Evolutionary conservation across 2,113 vertebrate species (phyloP), one percentile per base, ranked within the genome.

Genomic region (Labeo catla): DNA sequence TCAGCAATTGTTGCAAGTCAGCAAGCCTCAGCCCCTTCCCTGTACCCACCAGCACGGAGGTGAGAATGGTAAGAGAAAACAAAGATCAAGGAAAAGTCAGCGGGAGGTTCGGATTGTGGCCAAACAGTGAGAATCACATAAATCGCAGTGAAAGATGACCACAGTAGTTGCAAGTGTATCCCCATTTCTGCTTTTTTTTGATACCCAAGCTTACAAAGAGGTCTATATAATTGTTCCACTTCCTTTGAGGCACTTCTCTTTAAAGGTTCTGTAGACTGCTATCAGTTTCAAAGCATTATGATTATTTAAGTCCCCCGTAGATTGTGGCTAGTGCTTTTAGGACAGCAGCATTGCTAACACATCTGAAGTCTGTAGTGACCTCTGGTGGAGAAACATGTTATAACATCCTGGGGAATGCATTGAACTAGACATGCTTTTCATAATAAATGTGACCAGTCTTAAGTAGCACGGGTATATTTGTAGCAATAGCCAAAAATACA

Each of bases 1-100:
- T 97, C 98, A 92, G 97, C 98, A 93, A 98, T 99, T 82, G 97
- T 99, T 49, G 97, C 97, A 93, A 97, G 96, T 94, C 96, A 96
- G 92, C 96, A 97, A 92, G 95, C 96, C 91, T 94, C 97, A 0
- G 91, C 96, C 73, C 97, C 97, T 84, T 96, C 95, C 87, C 95
- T 98, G 43, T 99, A 98, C 89, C 96, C 97, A 61, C 96, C 97
- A 15, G 93, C 97, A 70, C 93, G 97, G 95, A 99, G 98, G 98
- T 99, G 98, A 99, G 96, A 97, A 92, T 3, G 97, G 98, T 98
- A 95, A 98, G 96, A 89, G 83, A 76, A 88, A 74, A 86, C 50
- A 87, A 74, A 63, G 73, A 89, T 63, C 68, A 49, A 52, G 63
- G 54, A 84, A 87, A 50, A 59, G 50, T 43, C 84, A 86, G 6